Conservation (phyloP, 2,888 invertebrate genomes). For the Pocota personata region DNA sequence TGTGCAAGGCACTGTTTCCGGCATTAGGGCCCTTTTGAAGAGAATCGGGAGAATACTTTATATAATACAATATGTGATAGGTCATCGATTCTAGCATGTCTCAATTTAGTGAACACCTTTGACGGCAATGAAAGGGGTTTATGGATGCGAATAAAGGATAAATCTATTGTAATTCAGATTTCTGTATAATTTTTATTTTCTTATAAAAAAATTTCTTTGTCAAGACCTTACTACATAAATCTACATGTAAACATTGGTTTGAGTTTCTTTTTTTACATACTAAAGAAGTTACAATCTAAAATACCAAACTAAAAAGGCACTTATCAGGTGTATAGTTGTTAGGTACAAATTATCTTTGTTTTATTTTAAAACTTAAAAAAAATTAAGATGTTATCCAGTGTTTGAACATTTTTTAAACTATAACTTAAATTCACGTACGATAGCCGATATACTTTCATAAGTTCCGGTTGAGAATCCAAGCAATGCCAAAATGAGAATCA, state of each 20-base stretch:
- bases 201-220: constrained; percentile 10
- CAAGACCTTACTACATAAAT: constrained; percentile 25
- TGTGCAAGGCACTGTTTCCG: too few species aligned
- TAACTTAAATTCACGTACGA: constrained; percentile 77
- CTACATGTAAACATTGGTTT: constrained; percentile 36
- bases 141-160: too few species aligned
- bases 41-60: too few species aligned
- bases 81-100: too few species aligned
- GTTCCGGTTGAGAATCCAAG: constrained; percentile 90
- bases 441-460: constrained; percentile 87
- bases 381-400: constrained; percentile 21
- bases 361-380: constrained; percentile 18
- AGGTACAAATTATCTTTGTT: constrained; percentile 48
- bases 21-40: too few species aligned
- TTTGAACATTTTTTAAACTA: constrained; percentile 1
- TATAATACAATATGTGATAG: too few species aligned
- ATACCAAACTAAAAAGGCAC: constrained; percentile 52
- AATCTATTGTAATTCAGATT: neutral
- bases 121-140: too few species aligned
- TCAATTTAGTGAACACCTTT: too few species aligned
- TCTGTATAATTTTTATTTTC: neutral
- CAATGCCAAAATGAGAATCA: constrained; percentile 87
- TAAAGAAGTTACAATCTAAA: constrained; percentile 21
- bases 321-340: constrained; percentile 24
- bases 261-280: neutral